Percentiles rank a stretch among this genome's conserved stretches.
Evolutionary conservation across 2,797 vertebrate genomes (phyloP).

Genomic region (Octomys mimax): DNA sequence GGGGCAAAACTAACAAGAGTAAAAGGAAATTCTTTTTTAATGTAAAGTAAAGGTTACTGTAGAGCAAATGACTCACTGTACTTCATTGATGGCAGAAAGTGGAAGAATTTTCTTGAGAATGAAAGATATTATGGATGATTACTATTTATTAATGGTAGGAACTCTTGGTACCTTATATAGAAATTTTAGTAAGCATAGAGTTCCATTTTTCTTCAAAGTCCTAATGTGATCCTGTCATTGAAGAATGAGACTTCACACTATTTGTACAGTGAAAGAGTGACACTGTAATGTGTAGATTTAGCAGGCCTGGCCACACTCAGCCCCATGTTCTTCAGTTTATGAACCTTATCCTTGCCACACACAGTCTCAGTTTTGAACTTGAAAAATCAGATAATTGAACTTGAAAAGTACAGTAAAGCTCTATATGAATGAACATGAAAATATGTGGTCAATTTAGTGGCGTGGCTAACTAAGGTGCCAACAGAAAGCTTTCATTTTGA

Average conservation of each 20-base stretch:
- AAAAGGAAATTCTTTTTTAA: neutral
- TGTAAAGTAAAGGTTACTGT: neutral
- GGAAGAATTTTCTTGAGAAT: neutral
- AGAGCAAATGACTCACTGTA: neutral
- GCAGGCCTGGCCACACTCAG: neutral
- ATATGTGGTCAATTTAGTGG: neutral
- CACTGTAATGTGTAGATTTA: neutral
- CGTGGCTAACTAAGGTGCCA: neutral
- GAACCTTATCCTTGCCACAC: neutral
- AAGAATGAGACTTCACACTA: too few relatives aligned
- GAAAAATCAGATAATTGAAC: neutral
- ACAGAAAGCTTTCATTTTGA: neutral
- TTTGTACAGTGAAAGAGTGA: neutral
- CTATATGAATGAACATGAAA: neutral
- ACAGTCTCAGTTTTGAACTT: neutral
- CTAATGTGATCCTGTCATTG: neutral
- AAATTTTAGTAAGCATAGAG: neutral
- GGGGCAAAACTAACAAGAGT: neutral
- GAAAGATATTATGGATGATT: neutral
- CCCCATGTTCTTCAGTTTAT: neutral
- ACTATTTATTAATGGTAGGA: neutral
- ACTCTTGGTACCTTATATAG: neutral
- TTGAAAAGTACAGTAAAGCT: conserved; percentile 9
- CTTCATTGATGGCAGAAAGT: neutral
- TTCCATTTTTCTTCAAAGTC: conserved; percentile 39